Conservation (phyloP, 2,797 vertebrate species). For the Macrochelys suwanniensis region DNA sequence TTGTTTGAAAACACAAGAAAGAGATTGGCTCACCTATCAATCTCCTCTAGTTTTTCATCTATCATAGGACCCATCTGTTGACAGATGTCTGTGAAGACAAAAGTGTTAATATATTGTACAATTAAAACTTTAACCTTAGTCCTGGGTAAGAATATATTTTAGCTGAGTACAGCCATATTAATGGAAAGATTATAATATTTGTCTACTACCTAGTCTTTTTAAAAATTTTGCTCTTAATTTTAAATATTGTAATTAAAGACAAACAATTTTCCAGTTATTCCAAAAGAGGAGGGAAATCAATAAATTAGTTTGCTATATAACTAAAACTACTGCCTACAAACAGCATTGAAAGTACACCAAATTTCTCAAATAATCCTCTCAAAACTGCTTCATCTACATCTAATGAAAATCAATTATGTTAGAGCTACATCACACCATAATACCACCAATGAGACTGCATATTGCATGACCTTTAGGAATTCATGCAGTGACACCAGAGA, state of each 20-base stretch:
- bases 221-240: background rate
- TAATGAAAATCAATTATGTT: background rate
- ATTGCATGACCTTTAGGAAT: background rate
- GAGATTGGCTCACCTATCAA: constrained; percentile 89
- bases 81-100: constrained; percentile 87
- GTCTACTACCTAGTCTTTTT: background rate
- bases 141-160: background rate
- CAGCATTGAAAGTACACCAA: background rate
- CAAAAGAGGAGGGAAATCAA: background rate
- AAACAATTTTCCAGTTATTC: background rate
- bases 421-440: background rate
- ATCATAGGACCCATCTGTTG: constrained; percentile 98
- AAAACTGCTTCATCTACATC: background rate
- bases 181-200: background rate
- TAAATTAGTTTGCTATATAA: background rate
- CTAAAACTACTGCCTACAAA: background rate
- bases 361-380: background rate
- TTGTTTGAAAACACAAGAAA: background rate
- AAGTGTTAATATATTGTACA: constrained; percentile 24
- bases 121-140: constrained; percentile 9
- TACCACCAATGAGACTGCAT: background rate
- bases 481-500: background rate
- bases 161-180: background rate
- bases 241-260: background rate
- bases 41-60: constrained; percentile 95